Evolutionary conservation across 2,888 invertebrate genomes (phyloP), one percentile per base, ranked within the genome.

Genomic region (Lithophane leautieri): DNA sequence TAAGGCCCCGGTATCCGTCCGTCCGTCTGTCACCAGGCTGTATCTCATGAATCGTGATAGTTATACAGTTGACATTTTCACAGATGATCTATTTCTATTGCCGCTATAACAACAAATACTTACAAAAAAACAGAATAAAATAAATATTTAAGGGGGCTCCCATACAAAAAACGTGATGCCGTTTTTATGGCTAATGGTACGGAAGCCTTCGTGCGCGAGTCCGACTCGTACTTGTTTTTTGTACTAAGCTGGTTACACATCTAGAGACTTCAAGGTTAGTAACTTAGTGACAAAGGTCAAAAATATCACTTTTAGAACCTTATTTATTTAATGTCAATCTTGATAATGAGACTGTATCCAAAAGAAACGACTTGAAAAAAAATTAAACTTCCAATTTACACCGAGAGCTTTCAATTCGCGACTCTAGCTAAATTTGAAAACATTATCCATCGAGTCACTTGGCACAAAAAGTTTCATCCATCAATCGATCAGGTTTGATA

Each of bases 391-490:
- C 47, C 56, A 56, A 6, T 70, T 73, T 11, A n/a, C 22, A 34
- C 11, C n/a, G 1, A 56, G 56, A 68, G 47, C 52, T 71, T 78
- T 71, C 71, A 79, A 75, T 61, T 47, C 47, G 4, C n/a, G 34
- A 61, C 52, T 61, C 44, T 19, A 42, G n/a, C 47, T 75, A 65
- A 79, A 82, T 75, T 75, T 34, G 70, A 54, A 66, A 79, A 82
- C 83, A 83, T 83, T 82, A 82, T 79, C 76, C 63, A 81, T 56
- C 54, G 63, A 75, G 73, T 74, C 68, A 71, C 63, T 62, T 40
- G 28, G 70, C 52, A 76, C 71, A 79, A 83, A 83, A 83, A 83
- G 40, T 72, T 81, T 62, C 76, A 86, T 86, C 78, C 75, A 87
- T 87, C 82, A 86, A 73, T 71, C 76, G 82, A 78, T 76, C 78